A percentile compares a stretch with the other conserved stretches of the same genome.
Conservation (phyloP, 2,113 vertebrate genomes). For the Synodontis membranacea region DNA sequence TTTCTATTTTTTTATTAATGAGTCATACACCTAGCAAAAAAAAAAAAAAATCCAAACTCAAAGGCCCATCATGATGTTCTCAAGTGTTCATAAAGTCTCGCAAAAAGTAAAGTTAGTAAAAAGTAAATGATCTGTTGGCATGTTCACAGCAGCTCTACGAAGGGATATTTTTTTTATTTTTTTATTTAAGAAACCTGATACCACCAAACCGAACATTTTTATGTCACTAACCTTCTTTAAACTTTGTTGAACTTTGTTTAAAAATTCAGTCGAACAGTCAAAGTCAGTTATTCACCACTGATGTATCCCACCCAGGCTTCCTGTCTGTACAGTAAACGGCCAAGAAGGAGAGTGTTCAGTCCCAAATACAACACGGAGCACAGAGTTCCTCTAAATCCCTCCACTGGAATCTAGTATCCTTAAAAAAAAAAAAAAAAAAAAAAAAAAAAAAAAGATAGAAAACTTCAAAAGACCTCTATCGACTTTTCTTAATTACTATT, state of each 20-base stretch:
- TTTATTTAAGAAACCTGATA: not conserved
- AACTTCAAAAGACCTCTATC: constrained; percentile 1
- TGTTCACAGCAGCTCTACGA: not conserved
- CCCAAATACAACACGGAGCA: constrained; percentile 44
- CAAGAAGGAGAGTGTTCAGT: constrained; percentile 28
- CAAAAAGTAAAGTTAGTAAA: not conserved
- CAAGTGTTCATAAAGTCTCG: not conserved
- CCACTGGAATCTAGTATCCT: constrained; percentile 20
- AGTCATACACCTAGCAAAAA: not conserved
- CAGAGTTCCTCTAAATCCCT: constrained; percentile 21
- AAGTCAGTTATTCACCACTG: not conserved
- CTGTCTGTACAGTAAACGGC: constrained; percentile 31
- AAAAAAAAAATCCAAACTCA: not conserved
- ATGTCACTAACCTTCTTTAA: not conserved
- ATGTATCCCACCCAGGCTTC: not conserved
- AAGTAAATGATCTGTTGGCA: not conserved
- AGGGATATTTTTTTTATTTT: not conserved
- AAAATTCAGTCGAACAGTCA: not conserved
- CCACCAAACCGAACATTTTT: not conserved
- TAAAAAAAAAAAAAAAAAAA: not conserved
- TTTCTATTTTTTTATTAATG: not conserved
- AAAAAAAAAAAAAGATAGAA: no score
- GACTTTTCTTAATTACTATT: constrained; percentile 40
- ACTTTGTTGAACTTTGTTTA: not conserved
- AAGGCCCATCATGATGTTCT: not conserved